phyloP scores from a whole-genome alignment of 2,888 invertebrate genomes.

The Eremobia ochroleuca region DNA sequence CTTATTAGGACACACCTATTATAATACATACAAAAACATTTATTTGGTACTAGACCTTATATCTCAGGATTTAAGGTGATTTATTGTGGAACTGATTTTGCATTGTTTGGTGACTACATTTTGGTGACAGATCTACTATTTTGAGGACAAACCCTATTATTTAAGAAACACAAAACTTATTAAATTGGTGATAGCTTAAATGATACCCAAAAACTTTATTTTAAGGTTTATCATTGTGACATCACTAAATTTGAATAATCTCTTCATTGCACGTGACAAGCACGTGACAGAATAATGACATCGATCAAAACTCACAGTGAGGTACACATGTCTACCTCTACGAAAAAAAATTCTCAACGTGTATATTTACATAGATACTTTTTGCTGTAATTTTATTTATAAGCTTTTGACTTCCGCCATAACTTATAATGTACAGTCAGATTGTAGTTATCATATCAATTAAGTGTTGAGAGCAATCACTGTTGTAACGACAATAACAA shows the following conservation, averaged over 20 bases:
- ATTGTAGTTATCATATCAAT: slow-evolving; percentile 23
- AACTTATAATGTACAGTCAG: slow-evolving; percentile 13
- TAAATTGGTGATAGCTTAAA: too few species aligned
- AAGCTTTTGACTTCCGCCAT: slow-evolving; percentile 42
- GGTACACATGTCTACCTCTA: not conserved
- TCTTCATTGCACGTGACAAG: not conserved
- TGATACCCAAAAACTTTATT: too few species aligned
- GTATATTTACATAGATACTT: slow-evolving; percentile 10
- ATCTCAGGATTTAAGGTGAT: too few species aligned
- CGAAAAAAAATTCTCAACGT: not conserved
- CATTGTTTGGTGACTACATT: too few species aligned
- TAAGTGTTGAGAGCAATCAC: slow-evolving; percentile 18
- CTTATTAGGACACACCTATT: too few species aligned
- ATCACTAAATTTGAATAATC: not conserved
- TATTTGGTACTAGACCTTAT: too few species aligned
- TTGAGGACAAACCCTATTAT: too few species aligned
- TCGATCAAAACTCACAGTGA: not conserved
- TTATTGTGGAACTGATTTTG: too few species aligned
- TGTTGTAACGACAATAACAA: slow-evolving; percentile 21
- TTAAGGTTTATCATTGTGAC: not conserved
- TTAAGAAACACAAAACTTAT: too few species aligned
- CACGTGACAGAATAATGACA: not conserved
- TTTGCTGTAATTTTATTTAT: slow-evolving; percentile 47
- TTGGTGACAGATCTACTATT: too few species aligned
- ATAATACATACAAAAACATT: too few species aligned